Evolutionary conservation across 2,113 vertebrate species (phyloP), one percentile per base, ranked within the genome.

Genomic region (Labeo rohita): DNA sequence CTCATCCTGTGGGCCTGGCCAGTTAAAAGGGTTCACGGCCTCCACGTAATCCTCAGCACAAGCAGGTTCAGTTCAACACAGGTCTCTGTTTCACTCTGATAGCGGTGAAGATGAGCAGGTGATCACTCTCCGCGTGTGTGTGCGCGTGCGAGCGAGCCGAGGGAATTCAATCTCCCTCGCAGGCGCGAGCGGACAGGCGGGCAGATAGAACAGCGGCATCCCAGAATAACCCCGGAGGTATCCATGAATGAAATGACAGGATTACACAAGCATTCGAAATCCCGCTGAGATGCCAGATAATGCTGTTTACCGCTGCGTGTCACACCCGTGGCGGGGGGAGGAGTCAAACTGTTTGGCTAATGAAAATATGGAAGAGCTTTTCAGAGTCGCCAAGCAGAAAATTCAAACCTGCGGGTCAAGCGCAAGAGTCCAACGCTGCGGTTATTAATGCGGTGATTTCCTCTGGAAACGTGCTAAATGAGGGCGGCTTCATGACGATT

Each of bases 201-300:
- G 89, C 84, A 91, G 92, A 93, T 93, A 91, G 10, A 78, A 81
- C 85, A 59, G 89, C 93, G 86, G 86, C 90, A 47, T 91, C 90
- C 90, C 75, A 76, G 90, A 91, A 91, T 92, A 93, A 93, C 92
- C 92, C 90, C 28, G 73, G 89, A 85, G 87, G 90, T 93, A 93
- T 91, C 92, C 90, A 89, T 93, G 93, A 93, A 94, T 94, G 93
- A 94, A 94, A 94, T 93, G 93, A 94, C 91, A 92, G 93, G 93
- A 94, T 95, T 95, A 95, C 91, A 89, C 91, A 87, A 90, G 91
- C 92, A 93, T 94, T 92, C 94, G 92, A 93, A 94, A 92, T 92
- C 94, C 92, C 90, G 89, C 93, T 89, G 94, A 94, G 93, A 95
- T 93, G 90, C 85, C 90, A 92, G 93, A 95, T 95, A 94, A 93